Conservation (phyloP, 1,140 invertebrate species). For the Leptinotarsa defecta region DNA sequence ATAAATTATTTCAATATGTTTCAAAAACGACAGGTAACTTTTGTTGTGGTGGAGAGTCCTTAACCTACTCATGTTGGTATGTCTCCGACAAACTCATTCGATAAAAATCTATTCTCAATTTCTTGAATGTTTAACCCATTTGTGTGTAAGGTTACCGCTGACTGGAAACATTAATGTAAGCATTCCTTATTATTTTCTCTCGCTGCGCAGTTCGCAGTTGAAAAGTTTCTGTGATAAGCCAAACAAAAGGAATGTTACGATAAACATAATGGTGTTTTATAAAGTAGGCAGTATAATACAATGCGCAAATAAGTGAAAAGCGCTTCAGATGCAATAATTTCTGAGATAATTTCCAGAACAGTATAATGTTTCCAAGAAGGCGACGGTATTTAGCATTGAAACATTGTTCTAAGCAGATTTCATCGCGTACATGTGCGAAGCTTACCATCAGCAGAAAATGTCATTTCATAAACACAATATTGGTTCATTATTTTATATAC, state of each 20-base stretch:
- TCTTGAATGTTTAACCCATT: too few relatives aligned
- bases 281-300: not conserved
- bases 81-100: too few relatives aligned
- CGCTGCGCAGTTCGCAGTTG: not conserved
- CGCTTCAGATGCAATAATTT: not conserved
- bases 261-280: slow-evolving; percentile 1
- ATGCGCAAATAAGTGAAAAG: not conserved
- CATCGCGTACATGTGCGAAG: not conserved
- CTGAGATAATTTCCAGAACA: not conserved
- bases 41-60: too few relatives aligned
- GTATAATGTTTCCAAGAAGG: not conserved
- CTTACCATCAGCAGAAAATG: not conserved
- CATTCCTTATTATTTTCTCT: too few relatives aligned
- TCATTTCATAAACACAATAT: not conserved
- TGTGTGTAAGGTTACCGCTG: too few relatives aligned
- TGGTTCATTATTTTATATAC: not conserved
- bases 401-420: not conserved
- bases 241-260: slow-evolving; percentile 1
- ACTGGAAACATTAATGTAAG: too few relatives aligned
- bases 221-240: slow-evolving; percentile 1
- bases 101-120: too few relatives aligned
- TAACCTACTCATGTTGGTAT: too few relatives aligned
- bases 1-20: too few relatives aligned
- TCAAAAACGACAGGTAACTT: too few relatives aligned
- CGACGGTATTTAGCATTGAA: not conserved